Percentiles rank a stretch among this genome's conserved stretches.
Conservation (phyloP, 1,140 invertebrate species). For the Homalodisca vitripennis region DNA sequence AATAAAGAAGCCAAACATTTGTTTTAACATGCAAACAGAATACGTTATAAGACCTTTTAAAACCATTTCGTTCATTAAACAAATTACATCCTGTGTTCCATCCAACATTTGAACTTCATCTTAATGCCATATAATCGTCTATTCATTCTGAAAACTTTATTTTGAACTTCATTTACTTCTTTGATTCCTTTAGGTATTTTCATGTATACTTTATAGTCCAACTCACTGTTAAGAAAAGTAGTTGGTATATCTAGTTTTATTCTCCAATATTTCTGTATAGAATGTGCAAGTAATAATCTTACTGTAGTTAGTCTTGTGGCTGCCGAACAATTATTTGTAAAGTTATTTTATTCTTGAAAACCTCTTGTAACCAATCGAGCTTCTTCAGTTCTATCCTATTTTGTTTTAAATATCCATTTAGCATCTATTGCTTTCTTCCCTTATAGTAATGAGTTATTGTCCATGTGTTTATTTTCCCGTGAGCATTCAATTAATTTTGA, state of each 20-base stretch:
- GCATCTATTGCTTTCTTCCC: slow-evolving; percentile 42
- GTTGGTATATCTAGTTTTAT: too few relatives aligned
- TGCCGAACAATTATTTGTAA: slow-evolving; percentile 14
- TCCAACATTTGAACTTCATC: too few relatives aligned
- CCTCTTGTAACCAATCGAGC: slow-evolving; percentile 38
- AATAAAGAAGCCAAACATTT: slow-evolving; percentile 36
- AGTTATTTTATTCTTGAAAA: slow-evolving; percentile 33
- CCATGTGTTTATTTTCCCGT: slow-evolving; percentile 47
- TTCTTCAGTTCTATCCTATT: slow-evolving; percentile 39
- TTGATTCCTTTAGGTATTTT: slow-evolving; percentile 34
- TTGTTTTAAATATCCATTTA: slow-evolving; percentile 47
- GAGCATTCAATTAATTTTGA: slow-evolving; percentile 45
- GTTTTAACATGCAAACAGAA: slow-evolving; percentile 30
- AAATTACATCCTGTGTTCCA: too few relatives aligned
- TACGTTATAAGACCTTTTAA: too few relatives aligned
- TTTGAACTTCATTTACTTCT: slow-evolving; percentile 36
- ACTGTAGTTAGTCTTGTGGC: too few relatives aligned
- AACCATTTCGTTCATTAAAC: too few relatives aligned
- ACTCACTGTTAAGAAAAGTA: too few relatives aligned
- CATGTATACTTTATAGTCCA: too few relatives aligned
- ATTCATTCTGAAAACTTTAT: slow-evolving; percentile 34
- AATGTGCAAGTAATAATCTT: slow-evolving; percentile 13
- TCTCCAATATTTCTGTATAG: slow-evolving; percentile 17
- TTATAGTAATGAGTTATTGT: slow-evolving; percentile 41
- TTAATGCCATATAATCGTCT: too few relatives aligned